Evolutionary conservation across 2,888 invertebrate species (phyloP), one percentile per base, ranked within the genome.

Genomic region (Bombyx huttoni): DNA sequence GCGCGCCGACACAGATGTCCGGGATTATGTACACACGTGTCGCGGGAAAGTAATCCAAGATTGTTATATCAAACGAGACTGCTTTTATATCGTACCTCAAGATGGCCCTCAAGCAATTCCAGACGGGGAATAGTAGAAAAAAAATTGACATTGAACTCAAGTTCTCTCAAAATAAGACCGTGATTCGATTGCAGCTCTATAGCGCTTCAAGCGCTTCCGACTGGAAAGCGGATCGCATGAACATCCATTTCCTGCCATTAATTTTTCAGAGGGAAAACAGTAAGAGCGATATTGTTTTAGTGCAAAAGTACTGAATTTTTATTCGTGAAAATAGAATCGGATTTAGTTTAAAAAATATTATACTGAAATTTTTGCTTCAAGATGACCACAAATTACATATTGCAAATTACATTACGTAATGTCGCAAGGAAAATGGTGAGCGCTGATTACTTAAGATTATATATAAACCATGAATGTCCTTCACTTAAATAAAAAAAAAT

Each of bases 211-310:
- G 34, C 50, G 50, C 45, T 13, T 34, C 47, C 48, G 12, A 45
- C 48, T 47, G 48, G 49, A 48, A 40, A 34, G 47, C 47, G 48
- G 50, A 48, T 48, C 48, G 50, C 50, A 50, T 48, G 52, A 50
- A 51, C n/a, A 35, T 46, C 49, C 50, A 50, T 50, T 52, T 52
- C 50, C 52, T 45, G 50, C n/a, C 49, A 50, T 52, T 48, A 52
- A 52, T 50, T 50, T 52, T 52, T 52, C 48, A 48, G 40, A 47
- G 49, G 47, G 47, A 49, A 50, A 47, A 49, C 47, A 47, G 33
- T 48, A 48, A 50, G 47, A 46, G 34, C 47, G 46, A 46, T 46
- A 40, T 47, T 52, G 47, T 49, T 51, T 51, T 40, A 40, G 40
- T 40, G 40, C 40, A 12, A 40, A 40, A 40, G 12, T 40, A 40